Percentiles rank a stretch among this genome's conserved stretches.
These are phyloP conservation scores for Dendrolimus punctatus DNA, from an alignment of 1,140 invertebrate genomes.

Conservation along the genomic window DNA sequence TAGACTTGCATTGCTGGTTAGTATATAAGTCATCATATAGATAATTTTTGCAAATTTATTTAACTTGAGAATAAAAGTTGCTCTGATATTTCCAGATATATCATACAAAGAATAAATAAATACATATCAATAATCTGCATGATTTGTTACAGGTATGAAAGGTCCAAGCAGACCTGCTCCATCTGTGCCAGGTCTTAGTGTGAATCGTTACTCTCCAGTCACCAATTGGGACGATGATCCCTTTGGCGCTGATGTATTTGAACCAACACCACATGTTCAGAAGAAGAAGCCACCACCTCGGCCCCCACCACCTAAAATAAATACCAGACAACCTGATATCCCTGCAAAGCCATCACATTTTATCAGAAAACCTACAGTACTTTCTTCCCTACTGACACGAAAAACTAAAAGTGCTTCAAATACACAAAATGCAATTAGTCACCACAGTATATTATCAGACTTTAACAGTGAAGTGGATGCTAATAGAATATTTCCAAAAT, in stretches of 20 bases:
- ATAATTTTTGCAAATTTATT: too few species aligned
- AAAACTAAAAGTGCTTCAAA: constrained; percentile 49
- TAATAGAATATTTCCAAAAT: constrained; percentile 57
- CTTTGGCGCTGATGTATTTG: constrained; percentile 65
- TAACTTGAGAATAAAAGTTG: too few species aligned
- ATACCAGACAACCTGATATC: constrained; percentile 42
- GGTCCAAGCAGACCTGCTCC: constrained; percentile 59
- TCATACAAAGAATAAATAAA: too few species aligned
- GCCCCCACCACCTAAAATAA: constrained; percentile 69
- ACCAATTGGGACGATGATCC: constrained; percentile 65
- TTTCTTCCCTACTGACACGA: constrained; percentile 56
- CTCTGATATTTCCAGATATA: too few species aligned
- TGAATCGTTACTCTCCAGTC: constrained; percentile 54
- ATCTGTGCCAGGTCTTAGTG: constrained; percentile 33
- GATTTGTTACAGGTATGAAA: constrained; percentile 51
- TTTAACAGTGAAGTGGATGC: constrained; percentile 57
- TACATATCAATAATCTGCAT: too few species aligned
- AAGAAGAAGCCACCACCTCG: constrained; percentile 71
- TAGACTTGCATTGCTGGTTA: too few species aligned
- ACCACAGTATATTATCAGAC: constrained; percentile 38
- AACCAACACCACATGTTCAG: constrained; percentile 51
- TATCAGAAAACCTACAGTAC: constrained; percentile 66
- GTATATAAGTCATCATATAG: too few species aligned
- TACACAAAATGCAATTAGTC: constrained; percentile 23
- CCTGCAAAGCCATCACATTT: constrained; percentile 63